A percentile compares a stretch with the other conserved stretches of the same genome.
Conservation (phyloP, 2,888 invertebrate species). For the Gymnoscelis rufifasciata region DNA sequence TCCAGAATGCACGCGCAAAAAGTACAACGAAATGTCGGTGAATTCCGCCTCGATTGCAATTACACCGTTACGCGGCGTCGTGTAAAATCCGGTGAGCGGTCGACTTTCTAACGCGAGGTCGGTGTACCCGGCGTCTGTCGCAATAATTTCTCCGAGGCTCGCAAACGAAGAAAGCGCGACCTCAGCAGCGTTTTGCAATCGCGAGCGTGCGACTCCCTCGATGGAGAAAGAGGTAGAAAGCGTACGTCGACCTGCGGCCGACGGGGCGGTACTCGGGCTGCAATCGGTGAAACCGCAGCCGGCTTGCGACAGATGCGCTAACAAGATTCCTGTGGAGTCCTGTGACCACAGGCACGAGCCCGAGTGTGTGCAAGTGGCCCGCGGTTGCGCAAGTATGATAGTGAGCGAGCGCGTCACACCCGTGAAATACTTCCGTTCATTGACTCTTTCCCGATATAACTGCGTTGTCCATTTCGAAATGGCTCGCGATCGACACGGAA, state of each 20-base stretch:
- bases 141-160: constrained; percentile 77
- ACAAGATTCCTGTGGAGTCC: constrained; percentile 53
- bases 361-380: constrained; percentile 61
- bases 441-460: constrained; percentile 77
- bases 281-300: constrained; percentile 43
- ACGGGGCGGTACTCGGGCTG: constrained; percentile 18
- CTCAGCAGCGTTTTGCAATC: constrained; percentile 76
- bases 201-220: constrained; percentile 43
- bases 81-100: constrained; percentile 77
- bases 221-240: constrained; percentile 68
- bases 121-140: constrained; percentile 73
- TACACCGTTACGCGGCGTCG: constrained; percentile 72
- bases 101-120: constrained; percentile 79
- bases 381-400: constrained; percentile 69
- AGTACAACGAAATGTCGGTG: constrained; percentile 60
- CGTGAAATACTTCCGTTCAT: constrained; percentile 78
- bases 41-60: constrained; percentile 73
- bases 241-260: constrained; percentile 51
- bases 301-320: constrained; percentile 53
- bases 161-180: constrained; percentile 80
- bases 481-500: constrained; percentile 50
- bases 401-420: constrained; percentile 70
- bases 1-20: constrained; percentile 72
- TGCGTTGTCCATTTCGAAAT: constrained; percentile 65
- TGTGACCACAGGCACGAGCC: constrained; percentile 46